Base-by-base conservation (phyloP, 2,113 vertebrate genomes). In the Trochalopteron elliotii region DNA sequence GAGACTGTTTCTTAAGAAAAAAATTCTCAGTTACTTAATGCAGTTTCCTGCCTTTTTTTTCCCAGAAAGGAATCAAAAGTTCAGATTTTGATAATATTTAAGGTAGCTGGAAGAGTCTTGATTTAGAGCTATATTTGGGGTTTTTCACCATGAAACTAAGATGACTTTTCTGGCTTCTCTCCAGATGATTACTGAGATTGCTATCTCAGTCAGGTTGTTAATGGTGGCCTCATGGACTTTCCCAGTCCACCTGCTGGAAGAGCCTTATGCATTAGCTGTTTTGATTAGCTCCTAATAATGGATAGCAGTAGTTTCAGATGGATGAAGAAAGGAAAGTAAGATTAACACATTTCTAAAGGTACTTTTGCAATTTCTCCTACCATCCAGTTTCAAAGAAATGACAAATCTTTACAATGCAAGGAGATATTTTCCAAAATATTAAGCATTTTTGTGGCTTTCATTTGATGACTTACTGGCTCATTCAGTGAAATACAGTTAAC, bases 371-470 rank as follows among this genome's bases (percentile, higher is more conserved):
- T 90, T 96, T 92, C 56, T 95, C 11, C 71, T 94, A 19, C 49
- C 37, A 13, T 68, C n/a, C 42, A 24, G 27, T 89, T 35, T 82
- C 53, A 90, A 96, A 83, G 75, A 94, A 89, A 95, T 64, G 18
- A n/a, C 33, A 90, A 68, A 77, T 53, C 74, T 85, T 96, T 59
- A 59, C 47, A 87, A 77, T 52, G 39, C 28, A 35, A 79, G 76
- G 68, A 49, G 81, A 45, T 71, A 45, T 91, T 60, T 88, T 90
- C 87, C 88, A 87, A 81, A 95, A 91, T 88, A 80, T 68, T 71
- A 87, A 86, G 80, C 60, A 85, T 92, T 95, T 96, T 87, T 95
- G 88, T 91, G 88, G 90, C 71, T 91, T 96, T 88, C 44, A 44
- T 83, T 95, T 37, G 79, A 87, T 89, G 81, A 61, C 61, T 93